A percentile compares a stretch with the other conserved stretches of the same genome.
Evolutionary conservation across 2,888 invertebrate genomes (phyloP).

Genomic region (Tetragnatha montana): DNA sequence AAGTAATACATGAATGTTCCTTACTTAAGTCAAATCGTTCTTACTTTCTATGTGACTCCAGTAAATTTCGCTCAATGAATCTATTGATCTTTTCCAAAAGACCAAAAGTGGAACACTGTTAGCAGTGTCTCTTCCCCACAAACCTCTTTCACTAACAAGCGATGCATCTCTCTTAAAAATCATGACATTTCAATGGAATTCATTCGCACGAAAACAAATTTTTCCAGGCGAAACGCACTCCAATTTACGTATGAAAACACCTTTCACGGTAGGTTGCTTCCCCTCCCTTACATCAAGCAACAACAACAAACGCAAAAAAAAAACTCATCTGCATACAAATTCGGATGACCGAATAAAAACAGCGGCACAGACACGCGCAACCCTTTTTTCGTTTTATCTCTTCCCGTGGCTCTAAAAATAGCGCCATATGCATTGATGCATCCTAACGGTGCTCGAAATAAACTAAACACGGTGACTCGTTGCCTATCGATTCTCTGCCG

Average conservation of each 20-base stretch:
- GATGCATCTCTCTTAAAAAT: too few species aligned
- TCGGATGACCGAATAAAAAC: background rate
- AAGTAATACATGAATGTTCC: too few species aligned
- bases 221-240: background rate
- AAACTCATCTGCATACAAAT: constrained; percentile 7
- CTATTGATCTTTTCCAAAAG: too few species aligned
- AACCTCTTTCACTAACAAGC: too few species aligned
- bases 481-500: background rate
- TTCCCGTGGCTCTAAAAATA: constrained; percentile 43
- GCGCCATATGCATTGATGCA: background rate
- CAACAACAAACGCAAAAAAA: constrained; percentile 1
- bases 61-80: too few species aligned
- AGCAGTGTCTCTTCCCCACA: too few species aligned
- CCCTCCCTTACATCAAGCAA: background rate
- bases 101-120: too few species aligned
- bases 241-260: background rate
- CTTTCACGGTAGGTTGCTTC: background rate
- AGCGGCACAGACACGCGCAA: background rate
- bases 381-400: constrained; percentile 24
- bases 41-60: too few species aligned
- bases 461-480: constrained; percentile 10
- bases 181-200: background rate
- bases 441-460: constrained; percentile 24
- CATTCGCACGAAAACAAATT: background rate
- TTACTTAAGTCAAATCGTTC: too few species aligned